These are phyloP conservation scores for Molossus molossus DNA, from an alignment of 2,797 vertebrate genomes.

Conservation along the genomic window DNA sequence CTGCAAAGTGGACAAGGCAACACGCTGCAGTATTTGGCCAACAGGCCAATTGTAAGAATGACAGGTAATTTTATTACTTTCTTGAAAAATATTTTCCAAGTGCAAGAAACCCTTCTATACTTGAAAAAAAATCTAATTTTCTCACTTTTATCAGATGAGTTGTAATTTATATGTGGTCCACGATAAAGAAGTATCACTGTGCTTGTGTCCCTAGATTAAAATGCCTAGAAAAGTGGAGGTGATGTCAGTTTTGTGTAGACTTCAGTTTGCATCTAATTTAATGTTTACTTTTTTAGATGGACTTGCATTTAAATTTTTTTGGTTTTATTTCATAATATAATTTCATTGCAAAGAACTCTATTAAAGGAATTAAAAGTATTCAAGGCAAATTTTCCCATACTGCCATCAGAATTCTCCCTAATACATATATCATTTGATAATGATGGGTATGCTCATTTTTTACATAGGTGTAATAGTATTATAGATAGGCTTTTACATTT, in stretches of 20 bases:
- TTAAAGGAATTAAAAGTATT: not conserved
- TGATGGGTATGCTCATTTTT: not conserved
- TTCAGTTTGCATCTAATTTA: not conserved
- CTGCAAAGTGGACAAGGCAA: not conserved
- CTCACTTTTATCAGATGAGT: not conserved
- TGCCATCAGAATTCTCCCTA: not conserved
- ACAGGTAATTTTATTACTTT: slow-evolving; percentile 46
- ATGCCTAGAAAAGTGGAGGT: not conserved
- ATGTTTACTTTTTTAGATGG: not conserved
- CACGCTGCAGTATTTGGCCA: not conserved
- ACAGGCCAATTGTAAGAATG: slow-evolving; percentile 38
- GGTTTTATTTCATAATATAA: slow-evolving; percentile 14
- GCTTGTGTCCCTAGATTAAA: not conserved
- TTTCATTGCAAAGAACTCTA: not conserved
- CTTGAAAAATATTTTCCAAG: slow-evolving; percentile 37
- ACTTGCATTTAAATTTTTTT: not conserved
- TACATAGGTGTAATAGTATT: not conserved
- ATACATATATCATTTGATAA: not conserved
- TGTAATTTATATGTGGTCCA: not conserved
- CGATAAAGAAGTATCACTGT: not conserved
- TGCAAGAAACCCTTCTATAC: not conserved
- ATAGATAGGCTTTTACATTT: not conserved
- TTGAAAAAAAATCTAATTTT: not conserved
- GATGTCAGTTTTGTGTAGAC: not conserved
- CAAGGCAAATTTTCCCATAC: not conserved